Percentiles rank a stretch among this genome's conserved stretches.
phyloP scores from a whole-genome alignment of 2,113 vertebrate species.

The Neogobius melanostomus region DNA sequence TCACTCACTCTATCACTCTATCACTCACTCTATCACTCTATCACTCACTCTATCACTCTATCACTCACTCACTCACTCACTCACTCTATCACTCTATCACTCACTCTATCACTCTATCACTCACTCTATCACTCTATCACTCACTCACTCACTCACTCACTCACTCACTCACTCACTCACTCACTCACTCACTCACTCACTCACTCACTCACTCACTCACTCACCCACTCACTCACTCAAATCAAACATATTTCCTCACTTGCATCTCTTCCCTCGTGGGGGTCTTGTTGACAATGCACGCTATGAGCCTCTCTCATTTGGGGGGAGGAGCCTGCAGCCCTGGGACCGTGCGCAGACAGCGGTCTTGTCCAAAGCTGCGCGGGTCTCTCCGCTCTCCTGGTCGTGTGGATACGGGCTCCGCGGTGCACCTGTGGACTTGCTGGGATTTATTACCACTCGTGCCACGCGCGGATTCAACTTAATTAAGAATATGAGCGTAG shows the following conservation, averaged over 20 bases:
- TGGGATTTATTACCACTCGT: constrained; percentile 20
- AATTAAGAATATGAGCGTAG: constrained; percentile 41
- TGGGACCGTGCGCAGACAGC: constrained; percentile 35
- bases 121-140: too few relatives aligned
- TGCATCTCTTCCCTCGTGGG: background rate
- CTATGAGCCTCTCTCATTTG: constrained; percentile 12
- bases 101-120: too few relatives aligned
- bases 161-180: too few relatives aligned
- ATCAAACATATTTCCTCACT: background rate
- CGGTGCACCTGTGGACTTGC: constrained; percentile 34
- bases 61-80: too few relatives aligned
- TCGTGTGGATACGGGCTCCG: constrained; percentile 17
- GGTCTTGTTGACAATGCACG: constrained; percentile 38
- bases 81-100: too few relatives aligned
- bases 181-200: too few relatives aligned
- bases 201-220: too few relatives aligned
- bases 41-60: too few relatives aligned
- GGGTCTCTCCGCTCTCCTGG: background rate
- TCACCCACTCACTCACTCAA: too few relatives aligned
- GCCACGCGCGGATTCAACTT: background rate
- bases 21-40: too few relatives aligned
- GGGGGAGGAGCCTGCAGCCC: constrained; percentile 64
- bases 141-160: too few relatives aligned
- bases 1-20: too few relatives aligned
- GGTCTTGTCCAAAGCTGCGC: constrained; percentile 35